These are phyloP conservation scores for Hesperophylax magnus DNA, from an alignment of 1,140 invertebrate genomes.

Conservation along the genomic window DNA sequence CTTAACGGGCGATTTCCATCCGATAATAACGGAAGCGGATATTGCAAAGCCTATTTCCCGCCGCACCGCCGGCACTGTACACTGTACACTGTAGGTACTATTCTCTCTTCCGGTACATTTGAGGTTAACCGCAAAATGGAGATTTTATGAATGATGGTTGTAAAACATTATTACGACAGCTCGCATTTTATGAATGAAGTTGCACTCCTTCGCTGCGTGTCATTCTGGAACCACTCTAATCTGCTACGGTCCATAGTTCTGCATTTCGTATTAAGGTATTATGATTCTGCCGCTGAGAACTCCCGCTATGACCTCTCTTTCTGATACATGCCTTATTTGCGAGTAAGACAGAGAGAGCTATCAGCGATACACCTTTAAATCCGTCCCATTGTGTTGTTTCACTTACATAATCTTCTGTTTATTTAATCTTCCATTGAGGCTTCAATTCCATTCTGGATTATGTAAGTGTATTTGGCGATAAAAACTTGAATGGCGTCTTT, in stretches of 20 bases:
- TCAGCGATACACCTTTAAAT: neutral
- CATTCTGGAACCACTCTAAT: neutral
- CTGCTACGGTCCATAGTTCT: neutral
- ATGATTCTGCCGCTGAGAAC: neutral
- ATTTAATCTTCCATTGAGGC: neutral
- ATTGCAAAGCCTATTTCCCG: constrained; percentile 29
- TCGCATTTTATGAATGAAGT: neutral
- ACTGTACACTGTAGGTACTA: neutral
- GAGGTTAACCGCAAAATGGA: constrained; percentile 32
- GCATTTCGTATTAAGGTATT: neutral
- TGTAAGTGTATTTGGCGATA: constrained; percentile 5
- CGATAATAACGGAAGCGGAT: constrained; percentile 30
- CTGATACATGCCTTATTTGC: neutral
- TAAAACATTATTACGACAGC: neutral
- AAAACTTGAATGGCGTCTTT: constrained; percentile 48
- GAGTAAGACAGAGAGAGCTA: neutral
- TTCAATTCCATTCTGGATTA: neutral
- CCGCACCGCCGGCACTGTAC: constrained; percentile 3
- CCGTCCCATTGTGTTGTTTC: neutral
- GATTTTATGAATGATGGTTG: constrained; percentile 1
- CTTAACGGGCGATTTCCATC: constrained; percentile 2
- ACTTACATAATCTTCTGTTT: neutral
- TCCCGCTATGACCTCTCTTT: neutral
- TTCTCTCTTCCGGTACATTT: constrained; percentile 15
- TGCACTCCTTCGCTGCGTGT: neutral